A percentile compares a stretch with the other conserved stretches of the same genome.
phyloP scores from a whole-genome alignment of 2,797 vertebrate species.

The Coracias cyanogaster region DNA sequence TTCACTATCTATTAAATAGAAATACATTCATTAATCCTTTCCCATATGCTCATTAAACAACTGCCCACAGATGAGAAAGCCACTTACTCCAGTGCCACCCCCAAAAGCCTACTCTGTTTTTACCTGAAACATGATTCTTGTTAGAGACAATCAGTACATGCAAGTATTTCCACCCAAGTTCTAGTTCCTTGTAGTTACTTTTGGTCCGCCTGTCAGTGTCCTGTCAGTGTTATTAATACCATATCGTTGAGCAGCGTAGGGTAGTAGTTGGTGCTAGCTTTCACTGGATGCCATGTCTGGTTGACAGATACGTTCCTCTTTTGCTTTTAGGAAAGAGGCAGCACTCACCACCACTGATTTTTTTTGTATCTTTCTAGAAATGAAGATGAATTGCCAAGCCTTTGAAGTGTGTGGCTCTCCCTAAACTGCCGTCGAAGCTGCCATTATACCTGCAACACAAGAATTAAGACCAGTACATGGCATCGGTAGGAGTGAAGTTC shows the following conservation, averaged over 20 bases:
- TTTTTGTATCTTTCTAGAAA: slow-evolving; percentile 12
- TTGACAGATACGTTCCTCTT: not conserved
- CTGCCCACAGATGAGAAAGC: not conserved
- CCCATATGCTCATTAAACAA: not conserved
- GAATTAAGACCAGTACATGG: not conserved
- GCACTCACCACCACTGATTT: not conserved
- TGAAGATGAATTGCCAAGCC: not conserved
- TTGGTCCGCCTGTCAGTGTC: not conserved
- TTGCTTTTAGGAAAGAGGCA: slow-evolving; percentile 28
- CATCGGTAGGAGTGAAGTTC: not conserved
- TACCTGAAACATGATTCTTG: not conserved
- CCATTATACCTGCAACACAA: not conserved
- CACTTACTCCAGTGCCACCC: not conserved
- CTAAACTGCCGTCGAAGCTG: not conserved
- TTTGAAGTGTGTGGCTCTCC: not conserved
- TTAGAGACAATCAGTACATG: not conserved
- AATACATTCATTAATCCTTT: not conserved
- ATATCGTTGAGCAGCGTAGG: not conserved
- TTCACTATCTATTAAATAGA: not conserved
- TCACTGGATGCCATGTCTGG: not conserved
- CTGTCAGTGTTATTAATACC: slow-evolving; percentile 4
- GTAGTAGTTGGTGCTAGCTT: not conserved
- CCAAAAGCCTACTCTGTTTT: not conserved
- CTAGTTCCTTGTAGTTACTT: not conserved
- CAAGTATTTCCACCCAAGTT: accelerated